A percentile compares a stretch with the other conserved stretches of the same genome.
Evolutionary conservation across 2,888 invertebrate species (phyloP).

Genomic region (Galerucella nymphaeae): DNA sequence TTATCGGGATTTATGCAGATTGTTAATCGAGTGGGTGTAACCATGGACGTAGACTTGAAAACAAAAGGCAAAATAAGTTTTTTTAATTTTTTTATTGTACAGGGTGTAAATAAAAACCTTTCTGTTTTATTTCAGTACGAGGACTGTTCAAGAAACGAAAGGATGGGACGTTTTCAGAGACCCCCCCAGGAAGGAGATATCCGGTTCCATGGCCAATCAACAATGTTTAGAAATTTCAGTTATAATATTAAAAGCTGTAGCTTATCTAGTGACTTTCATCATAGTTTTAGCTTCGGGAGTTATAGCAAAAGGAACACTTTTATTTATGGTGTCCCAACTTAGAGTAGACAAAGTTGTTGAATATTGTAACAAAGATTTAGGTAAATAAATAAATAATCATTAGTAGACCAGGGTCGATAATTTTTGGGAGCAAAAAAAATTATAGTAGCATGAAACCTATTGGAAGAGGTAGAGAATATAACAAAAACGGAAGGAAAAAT

Average conservation of each 20-base stretch:
- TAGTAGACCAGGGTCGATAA: too few relatives aligned
- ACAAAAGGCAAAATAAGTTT: not conserved
- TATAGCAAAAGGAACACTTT: constrained; percentile 86
- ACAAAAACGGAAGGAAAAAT: too few relatives aligned
- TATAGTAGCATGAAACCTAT: too few relatives aligned
- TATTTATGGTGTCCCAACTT: constrained; percentile 93
- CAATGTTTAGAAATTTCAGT: constrained; percentile 87
- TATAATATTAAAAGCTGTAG: constrained; percentile 84
- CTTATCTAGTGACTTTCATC: constrained; percentile 86
- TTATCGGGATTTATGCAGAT: constrained; percentile 21
- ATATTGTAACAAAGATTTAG: constrained; percentile 88
- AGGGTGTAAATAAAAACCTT: not conserved
- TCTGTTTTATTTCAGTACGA: constrained; percentile 72
- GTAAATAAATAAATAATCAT: too few relatives aligned
- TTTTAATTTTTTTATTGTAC: not conserved
- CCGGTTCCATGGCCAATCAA: constrained; percentile 89
- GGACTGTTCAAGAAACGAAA: constrained; percentile 88
- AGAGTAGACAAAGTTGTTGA: constrained; percentile 79
- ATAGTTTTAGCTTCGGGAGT: constrained; percentile 88
- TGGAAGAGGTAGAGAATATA: too few relatives aligned
- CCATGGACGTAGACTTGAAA: constrained; percentile 8
- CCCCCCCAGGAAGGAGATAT: constrained; percentile 89
- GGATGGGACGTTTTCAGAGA: constrained; percentile 98
- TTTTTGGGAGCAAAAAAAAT: too few relatives aligned
- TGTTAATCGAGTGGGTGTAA: constrained; percentile 26